Percentiles rank a stretch among this genome's conserved stretches.
phyloP scores from a whole-genome alignment of 1,140 invertebrate species.

The Caerostris darwini region DNA sequence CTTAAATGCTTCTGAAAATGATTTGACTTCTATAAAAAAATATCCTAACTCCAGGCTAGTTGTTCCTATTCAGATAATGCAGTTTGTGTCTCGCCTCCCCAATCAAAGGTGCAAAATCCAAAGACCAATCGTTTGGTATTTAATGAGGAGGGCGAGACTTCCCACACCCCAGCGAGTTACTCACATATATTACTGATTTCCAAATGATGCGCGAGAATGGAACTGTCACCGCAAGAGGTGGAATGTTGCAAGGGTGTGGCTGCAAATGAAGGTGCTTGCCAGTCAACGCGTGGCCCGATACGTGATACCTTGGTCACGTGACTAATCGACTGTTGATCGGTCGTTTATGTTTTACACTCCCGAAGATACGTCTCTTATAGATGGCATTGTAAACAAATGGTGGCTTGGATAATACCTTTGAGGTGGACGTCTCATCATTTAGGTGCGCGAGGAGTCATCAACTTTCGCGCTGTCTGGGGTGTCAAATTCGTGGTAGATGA shows the following conservation, averaged over 20 bases:
- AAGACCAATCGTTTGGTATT: not conserved
- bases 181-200: slow-evolving; percentile 40
- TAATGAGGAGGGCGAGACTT: slow-evolving; percentile 55
- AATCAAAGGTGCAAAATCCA: not conserved
- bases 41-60: too few species aligned
- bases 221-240: slow-evolving; percentile 34
- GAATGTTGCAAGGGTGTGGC: slow-evolving; percentile 16
- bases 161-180: slow-evolving; percentile 19
- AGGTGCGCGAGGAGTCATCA: slow-evolving; percentile 21
- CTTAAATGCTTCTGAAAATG: too few species aligned
- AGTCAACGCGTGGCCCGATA: slow-evolving; percentile 29
- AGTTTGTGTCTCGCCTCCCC: not conserved
- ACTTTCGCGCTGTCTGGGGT: slow-evolving; percentile 33
- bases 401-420: slow-evolving; percentile 6
- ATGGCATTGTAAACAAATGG: slow-evolving; percentile 34
- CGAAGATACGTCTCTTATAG: slow-evolving; percentile 28
- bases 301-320: slow-evolving; percentile 41
- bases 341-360: slow-evolving; percentile 35
- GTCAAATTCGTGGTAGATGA: slow-evolving; percentile 24
- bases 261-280: slow-evolving; percentile 37
- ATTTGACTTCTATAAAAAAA: too few species aligned
- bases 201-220: not conserved
- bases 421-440: slow-evolving; percentile 13
- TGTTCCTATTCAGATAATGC: too few species aligned
- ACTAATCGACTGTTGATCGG: slow-evolving; percentile 57